Evolutionary conservation across 1,140 invertebrate species (phyloP), one percentile per base, ranked within the genome.

Genomic region (Aphis craccivora): DNA sequence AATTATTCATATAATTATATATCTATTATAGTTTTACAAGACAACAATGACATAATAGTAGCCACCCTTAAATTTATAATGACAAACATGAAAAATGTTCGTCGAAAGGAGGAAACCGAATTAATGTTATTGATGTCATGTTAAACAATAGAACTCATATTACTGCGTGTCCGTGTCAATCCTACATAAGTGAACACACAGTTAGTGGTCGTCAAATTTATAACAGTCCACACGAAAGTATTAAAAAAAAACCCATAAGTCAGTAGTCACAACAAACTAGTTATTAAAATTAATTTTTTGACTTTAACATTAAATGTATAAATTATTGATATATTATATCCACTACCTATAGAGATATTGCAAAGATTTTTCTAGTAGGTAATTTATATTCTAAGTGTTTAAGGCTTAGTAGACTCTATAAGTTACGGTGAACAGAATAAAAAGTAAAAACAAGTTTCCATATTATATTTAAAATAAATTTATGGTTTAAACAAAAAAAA

Each of bases 1-100:
- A 37, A 90, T 60, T 43, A 67, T 90, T 90, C 5, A n/a, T 90
- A 67, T 67, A 76, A 76, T 76, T 48, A 35, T 35, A 53, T n/a
- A 89, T 53, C 22, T 89, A 67, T 60, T 67, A 67, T 67, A 0
- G 40, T 67, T 90, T 67, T 67, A 40, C 37, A 7, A 45, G 89
- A 90, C 55, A 90, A 90, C 89, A 90, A 67, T 90, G 55, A 45
- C 89, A 67, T 67, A 90, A 20, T 43, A 90, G 40, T 60, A 25
- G 30, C 6, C 18, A 67, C 89, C 53, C 37, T 90, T 25, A 43
- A 43, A 90, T 90, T 90, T 43, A 90, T 90, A 43, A 90, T 8
- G 5, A 90, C 53, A 40, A n/a, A 43, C 7, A n/a, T 40, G 37
- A 90, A 90, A 90, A 60, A 67, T 90, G 23, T 6, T 45, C 30